Evolutionary conservation across 2,888 invertebrate genomes (phyloP), one percentile per base, ranked within the genome.

Genomic region (Doris montereyensis): DNA sequence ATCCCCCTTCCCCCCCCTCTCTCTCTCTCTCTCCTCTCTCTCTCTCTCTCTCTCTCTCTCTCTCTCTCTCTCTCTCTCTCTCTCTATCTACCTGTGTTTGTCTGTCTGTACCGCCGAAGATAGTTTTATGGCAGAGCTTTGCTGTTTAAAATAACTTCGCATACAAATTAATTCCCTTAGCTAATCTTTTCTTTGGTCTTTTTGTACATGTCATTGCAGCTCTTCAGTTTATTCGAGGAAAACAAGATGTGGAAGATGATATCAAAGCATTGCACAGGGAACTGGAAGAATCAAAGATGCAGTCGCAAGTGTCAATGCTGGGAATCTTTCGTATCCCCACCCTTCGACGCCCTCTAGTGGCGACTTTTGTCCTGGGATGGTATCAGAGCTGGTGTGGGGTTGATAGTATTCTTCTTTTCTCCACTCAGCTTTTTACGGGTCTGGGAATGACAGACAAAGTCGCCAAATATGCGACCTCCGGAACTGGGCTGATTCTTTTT

Each of bases 371-470:
- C 0, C 32, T 78, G 78, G 78, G 78, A 0, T n/a, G 72, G 1
- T 67, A 78, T 1, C 72, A 65, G n/a, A 72, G 73, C 52, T 78
- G 72, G 72, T 41, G 73, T 30, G 72, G 72, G 24, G 52, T 73
- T 1, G 32, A 21, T 24, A 73, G 28, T 21, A 62, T 78, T 4
- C 8, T 78, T 13, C n/a, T 78, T 8, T 78, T 78, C 35, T 78
- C 78, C 2, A 62, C 21, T 8, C 1, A n/a, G 1, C 34, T 78
- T 28, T 78, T 78, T 30, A 3, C 35, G 21, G 32, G 62, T 4
- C 65, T 65, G 8, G 78, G 78, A 2, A 5, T 78, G 41, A 30
- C 57, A 0, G 52, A 26, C n/a, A 26, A 28, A 30, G 58, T 21
- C 24, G 1, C 78, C 35, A 60, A 73, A n/a, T 78, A 78, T 28